These are phyloP conservation scores for Drosophila lacertosa DNA, from an alignment of 1,140 invertebrate genomes.

Conservation along the genomic window DNA sequence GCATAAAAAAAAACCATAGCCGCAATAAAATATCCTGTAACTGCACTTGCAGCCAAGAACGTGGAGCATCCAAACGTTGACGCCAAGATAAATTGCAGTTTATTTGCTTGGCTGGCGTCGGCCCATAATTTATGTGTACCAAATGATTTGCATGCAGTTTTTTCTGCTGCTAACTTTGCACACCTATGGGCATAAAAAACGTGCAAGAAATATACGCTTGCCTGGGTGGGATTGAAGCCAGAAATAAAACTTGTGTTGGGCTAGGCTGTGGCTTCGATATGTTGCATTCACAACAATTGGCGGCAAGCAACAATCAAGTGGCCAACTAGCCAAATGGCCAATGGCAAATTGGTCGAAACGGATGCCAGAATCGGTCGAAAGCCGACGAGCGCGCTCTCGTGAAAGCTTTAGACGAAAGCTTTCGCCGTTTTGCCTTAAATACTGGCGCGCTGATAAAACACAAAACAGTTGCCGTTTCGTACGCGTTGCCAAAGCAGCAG, in stretches of 20 bases:
- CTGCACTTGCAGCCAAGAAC: background rate
- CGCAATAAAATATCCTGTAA: background rate
- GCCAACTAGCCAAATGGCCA: conserved; percentile 45
- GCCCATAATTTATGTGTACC: conserved; percentile 71
- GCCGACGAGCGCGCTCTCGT: conserved; percentile 12
- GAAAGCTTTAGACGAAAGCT: conserved; percentile 50
- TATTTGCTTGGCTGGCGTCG: conserved; percentile 49
- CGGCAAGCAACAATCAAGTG: conserved; percentile 48
- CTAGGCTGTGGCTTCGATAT: conserved; percentile 54
- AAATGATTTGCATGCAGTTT: conserved; percentile 76
- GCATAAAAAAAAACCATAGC: background rate
- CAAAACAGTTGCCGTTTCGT: conserved; percentile 71
- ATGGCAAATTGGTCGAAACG: conserved; percentile 59
- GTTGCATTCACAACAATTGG: conserved; percentile 74
- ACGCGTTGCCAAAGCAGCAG: conserved; percentile 61
- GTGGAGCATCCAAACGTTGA: background rate
- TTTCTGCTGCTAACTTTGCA: conserved; percentile 44
- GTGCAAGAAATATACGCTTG: background rate
- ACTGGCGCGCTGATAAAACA: conserved; percentile 60
- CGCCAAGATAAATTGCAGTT: conserved; percentile 69
- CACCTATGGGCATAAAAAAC: conserved; percentile 19
- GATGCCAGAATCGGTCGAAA: conserved; percentile 40
- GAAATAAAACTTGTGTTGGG: conserved; percentile 38
- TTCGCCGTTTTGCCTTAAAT: conserved; percentile 59
- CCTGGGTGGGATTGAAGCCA: conserved; percentile 6